Evolutionary conservation across 1,140 invertebrate species (phyloP), one percentile per base, ranked within the genome.

Genomic region (Limonius californicus): DNA sequence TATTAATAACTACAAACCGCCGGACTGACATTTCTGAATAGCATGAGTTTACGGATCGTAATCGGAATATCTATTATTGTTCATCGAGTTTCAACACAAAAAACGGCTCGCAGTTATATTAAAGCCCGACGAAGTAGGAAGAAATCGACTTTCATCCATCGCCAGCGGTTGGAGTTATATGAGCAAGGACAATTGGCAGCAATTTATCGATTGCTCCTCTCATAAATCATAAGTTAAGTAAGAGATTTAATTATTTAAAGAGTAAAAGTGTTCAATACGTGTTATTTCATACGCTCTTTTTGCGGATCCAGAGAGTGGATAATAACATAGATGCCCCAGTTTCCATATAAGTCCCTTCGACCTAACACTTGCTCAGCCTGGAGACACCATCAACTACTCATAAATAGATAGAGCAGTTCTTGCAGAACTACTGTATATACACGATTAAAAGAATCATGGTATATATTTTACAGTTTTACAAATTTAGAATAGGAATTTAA

Each of bases 251-350:
- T 61, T 59, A 59, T 59, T 60, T 61, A 54, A 53, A 39, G 35
- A 61, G 59, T 61, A 61, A 61, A 61, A 61, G 50, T 61, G 50
- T 61, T 61, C n/a, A 39, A 39, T 55, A 54, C 19, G 18, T 53
- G 19, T 50, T 50, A 50, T 14, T 45, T 16, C 16, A 59, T 14
- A 45, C 23, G 50, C 35, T 55, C 32, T 61, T 61, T 60, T 61
- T 61, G 59, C 59, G 54, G 45, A 32, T 50, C 30, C 59, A 42
- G 54, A 61, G 59, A 61, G 59, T 55, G 54, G 54, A 61, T 54
- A 61, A 54, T 61, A 59, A 55, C 59, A 61, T 42, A 55, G 59
- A 61, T 61, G 59, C 39, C 59, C 59, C 59, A 61, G 59, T 61
- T 61, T 61, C 59, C 59, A 53, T 61, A 61, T 61, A 61, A 35